Percentiles rank a stretch among this genome's conserved stretches.
Evolutionary conservation across 2,113 vertebrate species (phyloP).

Genomic region (Arizona elegans): DNA sequence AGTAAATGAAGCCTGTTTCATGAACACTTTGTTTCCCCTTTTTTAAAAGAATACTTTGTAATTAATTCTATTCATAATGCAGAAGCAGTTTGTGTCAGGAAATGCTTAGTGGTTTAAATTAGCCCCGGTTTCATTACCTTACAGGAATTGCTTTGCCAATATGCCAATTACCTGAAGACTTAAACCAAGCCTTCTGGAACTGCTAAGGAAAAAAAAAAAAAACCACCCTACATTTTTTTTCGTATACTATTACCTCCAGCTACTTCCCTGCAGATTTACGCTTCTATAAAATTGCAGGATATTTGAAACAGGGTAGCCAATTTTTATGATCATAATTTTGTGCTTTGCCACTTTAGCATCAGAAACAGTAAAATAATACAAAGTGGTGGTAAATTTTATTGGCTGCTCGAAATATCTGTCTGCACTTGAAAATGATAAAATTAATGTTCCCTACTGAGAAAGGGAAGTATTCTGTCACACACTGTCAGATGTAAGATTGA

Average conservation of each 20-base stretch:
- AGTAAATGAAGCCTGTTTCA: neutral
- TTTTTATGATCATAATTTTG: constrained; percentile 31
- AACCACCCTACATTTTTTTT: neutral
- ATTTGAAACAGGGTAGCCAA: constrained; percentile 4
- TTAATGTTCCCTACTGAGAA: neutral
- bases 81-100: neutral
- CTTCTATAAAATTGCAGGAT: constrained; percentile 5
- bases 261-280: constrained; percentile 7
- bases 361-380: constrained; percentile 21
- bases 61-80: constrained; percentile 5
- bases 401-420: neutral
- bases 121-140: neutral
- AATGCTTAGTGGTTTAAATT: constrained; percentile 9
- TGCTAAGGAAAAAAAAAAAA: neutral
- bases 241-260: neutral
- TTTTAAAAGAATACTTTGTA: neutral
- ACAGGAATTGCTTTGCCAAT: constrained; percentile 12
- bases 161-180: neutral
- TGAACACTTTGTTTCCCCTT: neutral
- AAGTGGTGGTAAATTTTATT: neutral
- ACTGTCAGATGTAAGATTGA: neutral
- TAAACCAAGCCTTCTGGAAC: neutral
- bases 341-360: neutral
- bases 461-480: neutral
- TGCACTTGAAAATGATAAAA: constrained; percentile 13